phyloP scores from a whole-genome alignment of 2,888 invertebrate species.

The Steinernema hermaphroditum region DNA sequence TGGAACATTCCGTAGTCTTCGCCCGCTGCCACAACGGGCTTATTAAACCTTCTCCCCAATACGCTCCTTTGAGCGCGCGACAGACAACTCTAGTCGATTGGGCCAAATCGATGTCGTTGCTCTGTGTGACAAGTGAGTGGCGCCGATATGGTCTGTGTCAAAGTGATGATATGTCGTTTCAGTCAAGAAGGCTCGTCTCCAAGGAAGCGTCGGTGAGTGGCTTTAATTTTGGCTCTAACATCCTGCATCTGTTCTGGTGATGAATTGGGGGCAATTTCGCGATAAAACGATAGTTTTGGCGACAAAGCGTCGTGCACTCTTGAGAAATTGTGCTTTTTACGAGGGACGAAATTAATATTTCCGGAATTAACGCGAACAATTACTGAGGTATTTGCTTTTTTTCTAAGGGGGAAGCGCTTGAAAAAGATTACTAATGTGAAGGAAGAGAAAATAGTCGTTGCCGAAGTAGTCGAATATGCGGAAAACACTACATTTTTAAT shows the following conservation, averaged over 20 bases:
- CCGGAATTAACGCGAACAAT: too few species aligned
- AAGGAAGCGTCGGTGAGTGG: conserved; percentile 57
- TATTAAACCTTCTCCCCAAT: neutral
- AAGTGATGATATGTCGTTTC: conserved; percentile 48
- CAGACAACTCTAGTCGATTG: neutral
- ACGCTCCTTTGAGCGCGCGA: neutral
- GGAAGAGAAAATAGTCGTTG: too few species aligned
- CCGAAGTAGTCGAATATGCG: too few species aligned
- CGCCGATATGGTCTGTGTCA: neutral
- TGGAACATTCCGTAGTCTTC: neutral
- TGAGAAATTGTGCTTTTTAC: neutral
- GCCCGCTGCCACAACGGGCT: neutral
- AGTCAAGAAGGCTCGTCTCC: conserved; percentile 64
- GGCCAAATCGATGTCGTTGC: conserved; percentile 49
- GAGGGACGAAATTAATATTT: neutral
- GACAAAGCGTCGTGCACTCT: neutral
- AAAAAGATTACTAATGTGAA: too few species aligned
- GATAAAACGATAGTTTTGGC: neutral
- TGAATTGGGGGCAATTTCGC: neutral
- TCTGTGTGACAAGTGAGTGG: conserved; percentile 57
- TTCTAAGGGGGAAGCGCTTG: too few species aligned
- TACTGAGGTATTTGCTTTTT: too few species aligned
- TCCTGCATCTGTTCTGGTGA: neutral
- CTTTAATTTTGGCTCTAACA: neutral
- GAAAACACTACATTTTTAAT: too few species aligned